A percentile compares a stretch with the other conserved stretches of the same genome.
Conservation (phyloP, 2,888 invertebrate genomes). For the Brachylomia viminalis region DNA sequence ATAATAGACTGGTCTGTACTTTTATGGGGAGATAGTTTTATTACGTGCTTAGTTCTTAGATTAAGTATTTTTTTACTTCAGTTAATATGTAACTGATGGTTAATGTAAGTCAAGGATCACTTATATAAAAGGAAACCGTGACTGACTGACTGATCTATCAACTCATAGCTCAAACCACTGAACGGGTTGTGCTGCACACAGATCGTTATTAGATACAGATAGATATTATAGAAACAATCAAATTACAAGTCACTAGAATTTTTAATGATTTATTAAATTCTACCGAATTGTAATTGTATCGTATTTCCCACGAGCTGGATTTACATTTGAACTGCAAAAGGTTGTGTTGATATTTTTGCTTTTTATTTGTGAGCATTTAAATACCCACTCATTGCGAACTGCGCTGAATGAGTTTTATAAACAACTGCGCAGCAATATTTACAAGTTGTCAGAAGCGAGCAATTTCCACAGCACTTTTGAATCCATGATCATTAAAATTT, state of each 20-base stretch:
- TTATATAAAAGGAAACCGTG: too few species aligned
- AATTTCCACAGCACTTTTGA: constrained; percentile 37
- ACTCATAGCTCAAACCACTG: too few species aligned
- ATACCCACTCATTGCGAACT: constrained; percentile 50
- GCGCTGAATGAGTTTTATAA: constrained; percentile 54
- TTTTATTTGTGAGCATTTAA: constrained; percentile 53
- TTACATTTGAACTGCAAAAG: constrained; percentile 41
- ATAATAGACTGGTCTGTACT: too few species aligned
- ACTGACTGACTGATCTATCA: too few species aligned
- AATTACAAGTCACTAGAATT: too few species aligned
- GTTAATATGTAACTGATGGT: too few species aligned
- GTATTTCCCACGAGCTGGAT: constrained; percentile 3
- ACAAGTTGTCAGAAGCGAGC: constrained; percentile 22
- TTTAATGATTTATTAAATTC: neutral
- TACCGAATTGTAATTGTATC: neutral
- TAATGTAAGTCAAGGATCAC: too few species aligned
- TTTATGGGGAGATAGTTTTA: too few species aligned
- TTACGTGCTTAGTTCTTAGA: too few species aligned
- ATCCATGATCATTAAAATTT: neutral
- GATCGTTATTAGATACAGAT: too few species aligned
- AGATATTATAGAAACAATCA: neutral
- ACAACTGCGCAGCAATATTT: constrained; percentile 40
- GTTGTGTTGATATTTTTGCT: constrained; percentile 37
- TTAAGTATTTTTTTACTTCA: too few species aligned
- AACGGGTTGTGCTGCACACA: too few species aligned